Evolutionary conservation across 2,797 vertebrate species (phyloP), one percentile per base, ranked within the genome.

Genomic region (Xenops minutus): DNA sequence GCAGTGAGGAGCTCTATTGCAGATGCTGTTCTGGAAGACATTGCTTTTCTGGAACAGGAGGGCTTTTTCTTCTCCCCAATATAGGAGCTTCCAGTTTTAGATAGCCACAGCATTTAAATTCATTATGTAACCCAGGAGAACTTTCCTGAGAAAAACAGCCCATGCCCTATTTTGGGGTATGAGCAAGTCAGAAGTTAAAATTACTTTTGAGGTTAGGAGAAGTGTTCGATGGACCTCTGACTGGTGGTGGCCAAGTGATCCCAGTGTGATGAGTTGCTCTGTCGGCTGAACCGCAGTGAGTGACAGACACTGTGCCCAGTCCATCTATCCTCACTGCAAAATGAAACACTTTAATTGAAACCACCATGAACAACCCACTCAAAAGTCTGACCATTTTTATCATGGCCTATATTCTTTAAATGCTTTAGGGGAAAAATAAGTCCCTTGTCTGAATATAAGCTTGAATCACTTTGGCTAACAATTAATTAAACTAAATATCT

Each of bases 401-500:
- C 56, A 26, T 55, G 62, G n/a, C 58, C 85, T 69, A 64, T 86
- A 81, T 81, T 81, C 34, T 81, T 74, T 43, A 78, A 85, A 76
- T 78, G 43, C 36, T 88, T 86, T 34, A 6, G 30, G 34, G 43
- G 4, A 32, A 27, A 39, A 26, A 39, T 34, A n/a, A 24, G 21
- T 2, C 7, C 30, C 55, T 41, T 56, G 13, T 52, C 59, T 90
- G 63, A 94, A 84, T 54, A 51, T 46, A 82, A 68, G 9, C 32
- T 88, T 89, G 44, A 74, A 71, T 86, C 30, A 52, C 37, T 82
- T 85, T 49, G 88, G 58, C 41, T 85, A 77, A 48, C 16, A 84
- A 61, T 92, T 93, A 95, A 96, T 95, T 92, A 84, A 91, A 76
- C 41, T n/a, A 36, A 68, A 26, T 58, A 44, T 52, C 85, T 93